These are phyloP conservation scores for Trichechus manatus DNA, from an alignment of 2,113 vertebrate genomes.

Conservation along the genomic window DNA sequence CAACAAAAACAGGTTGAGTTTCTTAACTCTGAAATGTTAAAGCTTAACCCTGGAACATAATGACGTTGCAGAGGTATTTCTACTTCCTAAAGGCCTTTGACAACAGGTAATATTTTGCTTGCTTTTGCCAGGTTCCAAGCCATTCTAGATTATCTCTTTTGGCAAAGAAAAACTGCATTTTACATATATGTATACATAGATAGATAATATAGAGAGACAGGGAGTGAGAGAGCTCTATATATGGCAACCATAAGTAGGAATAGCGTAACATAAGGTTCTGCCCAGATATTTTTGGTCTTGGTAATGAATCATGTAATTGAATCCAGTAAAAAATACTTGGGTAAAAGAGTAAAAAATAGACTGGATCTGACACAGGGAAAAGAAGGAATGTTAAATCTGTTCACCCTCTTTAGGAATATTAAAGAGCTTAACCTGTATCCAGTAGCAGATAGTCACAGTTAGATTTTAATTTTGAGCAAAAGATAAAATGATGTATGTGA, in stretches of 20 bases:
- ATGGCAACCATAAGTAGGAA: conserved; percentile 55
- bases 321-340: conserved; percentile 59
- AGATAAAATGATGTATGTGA: conserved; percentile 35
- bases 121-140: conserved; percentile 21
- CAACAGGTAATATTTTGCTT: background rate
- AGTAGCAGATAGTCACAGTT: conserved; percentile 43
- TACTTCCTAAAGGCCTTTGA: background rate
- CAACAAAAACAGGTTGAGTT: background rate
- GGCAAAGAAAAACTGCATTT: conserved; percentile 45
- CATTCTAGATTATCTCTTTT: conserved; percentile 21
- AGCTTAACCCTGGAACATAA: background rate
- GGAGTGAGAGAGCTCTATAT: background rate
- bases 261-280: conserved; percentile 54
- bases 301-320: conserved; percentile 77
- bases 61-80: background rate
- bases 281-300: conserved; percentile 72
- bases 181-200: background rate
- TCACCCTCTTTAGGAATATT: background rate
- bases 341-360: conserved; percentile 62
- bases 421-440: background rate
- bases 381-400: conserved; percentile 46
- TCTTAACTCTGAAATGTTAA: background rate
- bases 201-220: background rate
- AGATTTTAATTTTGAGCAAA: conserved; percentile 44
- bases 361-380: conserved; percentile 48